Evolutionary conservation across 2,888 invertebrate genomes (phyloP), one percentile per base, ranked within the genome.

Genomic region (Uropetala carovei): DNA sequence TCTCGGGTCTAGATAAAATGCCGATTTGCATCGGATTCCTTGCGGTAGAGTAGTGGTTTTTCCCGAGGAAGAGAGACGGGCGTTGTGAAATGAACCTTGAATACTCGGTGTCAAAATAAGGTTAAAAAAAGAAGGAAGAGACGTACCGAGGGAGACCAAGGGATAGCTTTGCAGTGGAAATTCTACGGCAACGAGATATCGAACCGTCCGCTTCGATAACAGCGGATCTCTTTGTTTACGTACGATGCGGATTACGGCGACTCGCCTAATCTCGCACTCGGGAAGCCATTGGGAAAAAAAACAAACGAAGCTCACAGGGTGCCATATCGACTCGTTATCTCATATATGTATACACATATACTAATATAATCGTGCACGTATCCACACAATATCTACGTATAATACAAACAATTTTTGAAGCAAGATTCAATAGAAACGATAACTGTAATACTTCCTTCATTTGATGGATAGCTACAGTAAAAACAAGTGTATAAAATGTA

Each of bases 211-310:
- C 27, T 27, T 27, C 75, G 75, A 75, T 75, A 75, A 75, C 75
- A 75, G 75, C 75, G 75, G 22, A 27, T 27, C 75, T 14, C 75
- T 75, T 75, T 75, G 75, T 75, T 75, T 75, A 75, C 75, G 13
- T 68, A 0, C n/a, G 68, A 14, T 22, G 75, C 75, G 75, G 75
- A 75, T 27, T 7, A 27, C 9, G 75, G 27, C 27, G 75, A 75
- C 75, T 13, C 22, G 75, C 22, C 9, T 27, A 22, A 9, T 27
- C n/a, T 8, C 27, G 10, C 27, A 27, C 75, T 43, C 43, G 43
- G 43, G 43, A 43, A 43, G 43, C 43, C 43, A 43, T 43, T 43
- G 43, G 5, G 43, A 27, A 75, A 75, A 68, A 75, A 75, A 68
- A 18, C 64, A 64, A 68, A 27, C 22, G 22, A 75, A 75, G 22